A percentile compares a stretch with the other conserved stretches of the same genome.
phyloP scores from a whole-genome alignment of 1,140 invertebrate species.

The Liolophura sinensis region DNA sequence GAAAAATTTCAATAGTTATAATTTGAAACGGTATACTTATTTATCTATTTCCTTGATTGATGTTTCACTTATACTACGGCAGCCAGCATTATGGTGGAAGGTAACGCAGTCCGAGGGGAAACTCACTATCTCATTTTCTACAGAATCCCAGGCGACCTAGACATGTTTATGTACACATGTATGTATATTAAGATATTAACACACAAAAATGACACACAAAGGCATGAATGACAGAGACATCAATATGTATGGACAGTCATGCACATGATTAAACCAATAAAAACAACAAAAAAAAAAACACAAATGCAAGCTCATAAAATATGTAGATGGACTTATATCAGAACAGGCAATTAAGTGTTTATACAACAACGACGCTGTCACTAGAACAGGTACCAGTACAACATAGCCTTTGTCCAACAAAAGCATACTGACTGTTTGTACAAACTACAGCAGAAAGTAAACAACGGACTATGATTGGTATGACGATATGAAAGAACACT shows the following conservation, averaged over 20 bases:
- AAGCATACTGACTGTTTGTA: background rate
- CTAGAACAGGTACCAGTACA: too few species aligned
- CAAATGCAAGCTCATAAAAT: background rate
- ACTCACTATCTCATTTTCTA: too few species aligned
- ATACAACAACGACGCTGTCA: background rate
- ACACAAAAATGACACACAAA: background rate
- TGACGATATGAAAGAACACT: background rate
- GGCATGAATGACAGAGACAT: background rate
- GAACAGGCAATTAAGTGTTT: background rate
- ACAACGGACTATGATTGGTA: background rate
- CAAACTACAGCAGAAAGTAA: background rate
- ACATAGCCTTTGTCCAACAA: background rate
- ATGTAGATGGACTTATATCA: background rate
- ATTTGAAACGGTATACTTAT: too few species aligned
- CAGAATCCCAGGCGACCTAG: background rate
- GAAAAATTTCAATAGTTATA: background rate
- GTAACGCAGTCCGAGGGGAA: too few species aligned
- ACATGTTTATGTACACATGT: too few species aligned
- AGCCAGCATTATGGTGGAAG: too few species aligned
- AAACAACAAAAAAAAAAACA: background rate
- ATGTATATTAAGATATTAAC: background rate
- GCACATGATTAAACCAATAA: background rate
- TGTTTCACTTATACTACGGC: too few species aligned
- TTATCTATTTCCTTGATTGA: too few species aligned
- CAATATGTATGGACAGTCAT: background rate